Evolutionary conservation across 1,140 invertebrate species (phyloP).

Genomic region (Heterodera carotae): DNA sequence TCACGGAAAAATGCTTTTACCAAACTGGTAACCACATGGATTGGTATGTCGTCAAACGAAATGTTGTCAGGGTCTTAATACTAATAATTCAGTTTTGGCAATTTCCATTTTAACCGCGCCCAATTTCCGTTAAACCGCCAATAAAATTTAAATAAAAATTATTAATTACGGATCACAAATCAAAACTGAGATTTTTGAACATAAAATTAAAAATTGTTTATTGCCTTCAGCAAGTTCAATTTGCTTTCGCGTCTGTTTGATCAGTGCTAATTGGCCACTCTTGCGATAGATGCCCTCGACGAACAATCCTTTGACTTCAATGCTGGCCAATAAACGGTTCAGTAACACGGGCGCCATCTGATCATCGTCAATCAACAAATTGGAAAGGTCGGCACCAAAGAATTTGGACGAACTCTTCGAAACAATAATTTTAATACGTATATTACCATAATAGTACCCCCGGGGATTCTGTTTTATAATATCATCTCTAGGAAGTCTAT

Average conservation of each 20-base stretch:
- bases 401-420: slow-evolving; percentile 68
- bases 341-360: slow-evolving; percentile 80
- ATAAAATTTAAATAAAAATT: too few relatives aligned
- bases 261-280: slow-evolving; percentile 71
- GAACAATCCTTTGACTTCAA: slow-evolving; percentile 87
- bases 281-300: slow-evolving; percentile 90
- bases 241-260: slow-evolving; percentile 45
- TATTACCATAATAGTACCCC: too few relatives aligned
- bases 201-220: not conserved
- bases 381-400: slow-evolving; percentile 77
- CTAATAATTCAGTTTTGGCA: too few relatives aligned
- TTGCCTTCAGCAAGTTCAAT: slow-evolving; percentile 55
- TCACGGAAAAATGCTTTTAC: slow-evolving; percentile 88
- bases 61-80: slow-evolving; percentile 70
- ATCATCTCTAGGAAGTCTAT: too few relatives aligned
- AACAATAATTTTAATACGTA: not conserved
- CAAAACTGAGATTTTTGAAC: too few relatives aligned
- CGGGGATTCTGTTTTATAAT: too few relatives aligned
- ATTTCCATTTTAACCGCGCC: too few relatives aligned
- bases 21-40: slow-evolving; percentile 87
- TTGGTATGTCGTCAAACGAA: slow-evolving; percentile 71
- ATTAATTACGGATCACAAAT: too few relatives aligned
- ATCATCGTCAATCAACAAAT: slow-evolving; percentile 72
- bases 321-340: slow-evolving; percentile 79
- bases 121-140: too few relatives aligned